phyloP scores from a whole-genome alignment of 2,888 invertebrate species.

The Cryptus armator region DNA sequence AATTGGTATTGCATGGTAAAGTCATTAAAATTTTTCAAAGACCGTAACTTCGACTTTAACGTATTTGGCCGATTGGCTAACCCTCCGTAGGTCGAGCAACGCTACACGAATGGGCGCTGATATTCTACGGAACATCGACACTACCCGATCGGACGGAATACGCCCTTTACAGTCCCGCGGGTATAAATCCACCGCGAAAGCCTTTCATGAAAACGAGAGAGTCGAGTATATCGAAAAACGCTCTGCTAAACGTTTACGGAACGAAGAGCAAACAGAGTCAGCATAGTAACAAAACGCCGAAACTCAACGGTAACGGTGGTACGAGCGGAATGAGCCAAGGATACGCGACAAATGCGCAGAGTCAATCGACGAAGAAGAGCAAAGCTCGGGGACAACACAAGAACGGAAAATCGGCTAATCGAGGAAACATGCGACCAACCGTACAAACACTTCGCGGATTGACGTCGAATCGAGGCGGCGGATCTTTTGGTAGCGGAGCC shows the following conservation, averaged over 20 bases:
- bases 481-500: constrained; percentile 61
- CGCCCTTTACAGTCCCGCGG: constrained; percentile 79
- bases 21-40: constrained; percentile 65
- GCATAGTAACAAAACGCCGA: constrained; percentile 86
- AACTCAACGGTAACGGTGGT: constrained; percentile 64
- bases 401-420: constrained; percentile 80
- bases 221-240: constrained; percentile 78
- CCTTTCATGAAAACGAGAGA: constrained; percentile 80
- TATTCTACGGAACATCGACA: constrained; percentile 94
- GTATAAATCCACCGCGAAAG: constrained; percentile 76
- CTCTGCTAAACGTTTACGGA: constrained; percentile 68
- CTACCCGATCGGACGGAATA: constrained; percentile 84
- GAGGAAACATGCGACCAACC: constrained; percentile 86
- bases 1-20: constrained; percentile 55
- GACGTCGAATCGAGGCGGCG: constrained; percentile 80
- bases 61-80: constrained; percentile 54
- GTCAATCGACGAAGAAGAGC: constrained; percentile 78
- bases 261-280: constrained; percentile 86
- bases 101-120: constrained; percentile 96
- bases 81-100: constrained; percentile 92
- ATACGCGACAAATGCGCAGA: constrained; percentile 76
- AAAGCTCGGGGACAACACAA: constrained; percentile 82
- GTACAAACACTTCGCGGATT: constrained; percentile 87
- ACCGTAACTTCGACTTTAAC: constrained; percentile 76
- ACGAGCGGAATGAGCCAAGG: constrained; percentile 72